Percentiles rank a stretch among this genome's conserved stretches.
phyloP scores from a whole-genome alignment of 1,140 invertebrate genomes.

The Drosophila bipectinata region DNA sequence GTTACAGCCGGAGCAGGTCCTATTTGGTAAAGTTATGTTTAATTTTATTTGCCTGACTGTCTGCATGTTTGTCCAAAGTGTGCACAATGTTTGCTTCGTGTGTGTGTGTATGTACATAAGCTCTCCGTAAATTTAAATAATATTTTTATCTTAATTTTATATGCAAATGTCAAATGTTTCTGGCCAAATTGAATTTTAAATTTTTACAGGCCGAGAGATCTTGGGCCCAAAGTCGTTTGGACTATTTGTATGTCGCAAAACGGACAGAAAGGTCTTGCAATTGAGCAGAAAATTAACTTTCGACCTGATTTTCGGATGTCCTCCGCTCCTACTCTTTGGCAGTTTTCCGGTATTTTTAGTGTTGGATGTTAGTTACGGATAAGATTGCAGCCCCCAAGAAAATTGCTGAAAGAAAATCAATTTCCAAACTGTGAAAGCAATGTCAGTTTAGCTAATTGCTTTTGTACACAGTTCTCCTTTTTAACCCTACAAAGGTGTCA shows the following conservation, averaged over 20 bases:
- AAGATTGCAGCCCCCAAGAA: slow-evolving; percentile 12
- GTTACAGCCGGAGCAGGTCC: slow-evolving; percentile 30
- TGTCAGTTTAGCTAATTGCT: slow-evolving; percentile 43
- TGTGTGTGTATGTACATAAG: slow-evolving; percentile 8
- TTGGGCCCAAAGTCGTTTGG: slow-evolving; percentile 22
- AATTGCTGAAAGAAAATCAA: slow-evolving; percentile 31
- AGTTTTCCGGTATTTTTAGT: not conserved
- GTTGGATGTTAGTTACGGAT: slow-evolving; percentile 19
- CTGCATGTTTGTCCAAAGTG: slow-evolving; percentile 34
- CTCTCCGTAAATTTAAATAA: slow-evolving; percentile 54
- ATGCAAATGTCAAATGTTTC: slow-evolving; percentile 74
- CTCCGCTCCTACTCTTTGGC: not conserved
- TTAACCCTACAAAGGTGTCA: slow-evolving; percentile 37
- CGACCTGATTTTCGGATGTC: slow-evolving; percentile 5
- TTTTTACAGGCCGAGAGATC: slow-evolving; percentile 25
- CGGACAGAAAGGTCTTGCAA: slow-evolving; percentile 39
- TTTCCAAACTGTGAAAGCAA: slow-evolving; percentile 22
- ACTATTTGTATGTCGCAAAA: slow-evolving; percentile 33
- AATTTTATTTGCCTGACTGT: slow-evolving; percentile 64
- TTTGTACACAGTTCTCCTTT: slow-evolving; percentile 2
- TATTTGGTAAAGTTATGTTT: slow-evolving; percentile 61
- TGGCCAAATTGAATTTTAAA: slow-evolving; percentile 71
- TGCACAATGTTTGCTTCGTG: not conserved
- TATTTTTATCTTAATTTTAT: slow-evolving; percentile 75
- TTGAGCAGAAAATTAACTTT: slow-evolving; percentile 66